These are phyloP conservation scores for Trachymyrmex cornetzi DNA, from an alignment of 1,140 invertebrate species.

Conservation along the genomic window DNA sequence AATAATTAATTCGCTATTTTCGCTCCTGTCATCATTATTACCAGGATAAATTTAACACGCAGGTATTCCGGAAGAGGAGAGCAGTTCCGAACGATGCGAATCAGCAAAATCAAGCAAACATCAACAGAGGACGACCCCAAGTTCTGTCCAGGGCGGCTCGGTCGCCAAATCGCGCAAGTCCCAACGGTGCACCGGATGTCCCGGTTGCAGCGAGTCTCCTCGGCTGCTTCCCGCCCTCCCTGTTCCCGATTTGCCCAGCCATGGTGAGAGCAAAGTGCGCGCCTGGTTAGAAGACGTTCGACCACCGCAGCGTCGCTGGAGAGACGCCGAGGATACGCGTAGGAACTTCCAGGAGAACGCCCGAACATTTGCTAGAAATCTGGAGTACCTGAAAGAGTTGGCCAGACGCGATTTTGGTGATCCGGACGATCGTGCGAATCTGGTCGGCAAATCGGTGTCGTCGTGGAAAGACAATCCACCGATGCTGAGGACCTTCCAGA, in stretches of 20 bases:
- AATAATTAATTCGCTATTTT: conserved; percentile 29
- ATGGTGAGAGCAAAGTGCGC: conserved; percentile 90
- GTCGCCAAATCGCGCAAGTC: conserved; percentile 74
- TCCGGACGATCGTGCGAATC: conserved; percentile 38
- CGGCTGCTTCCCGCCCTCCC: conserved; percentile 72
- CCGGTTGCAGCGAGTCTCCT: conserved; percentile 87
- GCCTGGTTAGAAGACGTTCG: conserved; percentile 93
- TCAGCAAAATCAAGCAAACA: conserved; percentile 75
- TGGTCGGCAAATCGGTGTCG: conserved; percentile 43
- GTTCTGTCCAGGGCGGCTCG: conserved; percentile 70
- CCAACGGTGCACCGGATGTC: conserved; percentile 89
- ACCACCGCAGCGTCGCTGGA: conserved; percentile 81
- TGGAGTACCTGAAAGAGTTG: conserved; percentile 80
- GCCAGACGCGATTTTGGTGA: conserved; percentile 75
- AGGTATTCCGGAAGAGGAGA: conserved; percentile 93
- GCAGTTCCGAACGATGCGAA: conserved; percentile 74
- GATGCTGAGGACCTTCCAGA: conserved; percentile 79
- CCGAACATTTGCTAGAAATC: conserved; percentile 74
- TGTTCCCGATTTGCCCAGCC: conserved; percentile 70
- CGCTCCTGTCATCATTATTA: background rate
- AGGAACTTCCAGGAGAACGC: conserved; percentile 76
- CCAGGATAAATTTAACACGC: conserved; percentile 16
- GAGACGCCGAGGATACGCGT: conserved; percentile 71
- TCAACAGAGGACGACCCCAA: conserved; percentile 79
- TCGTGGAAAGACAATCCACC: conserved; percentile 79